A percentile compares a stretch with the other conserved stretches of the same genome.
phyloP scores from a whole-genome alignment of 2,113 vertebrate species.

The Turdus rufiventris region DNA sequence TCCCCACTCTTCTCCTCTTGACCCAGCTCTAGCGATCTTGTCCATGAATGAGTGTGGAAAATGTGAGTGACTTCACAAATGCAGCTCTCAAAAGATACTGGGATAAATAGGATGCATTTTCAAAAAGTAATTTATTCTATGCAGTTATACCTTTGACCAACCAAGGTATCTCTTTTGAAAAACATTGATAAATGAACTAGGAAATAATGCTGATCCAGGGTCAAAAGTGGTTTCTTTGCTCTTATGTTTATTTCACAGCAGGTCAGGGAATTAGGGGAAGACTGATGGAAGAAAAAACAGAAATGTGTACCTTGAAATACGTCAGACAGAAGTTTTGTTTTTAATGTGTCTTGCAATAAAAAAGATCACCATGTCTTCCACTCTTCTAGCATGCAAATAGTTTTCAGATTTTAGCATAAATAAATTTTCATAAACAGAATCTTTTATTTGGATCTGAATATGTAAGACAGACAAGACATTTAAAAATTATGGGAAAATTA shows the following conservation, averaged over 20 bases:
- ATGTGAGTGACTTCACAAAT: neutral
- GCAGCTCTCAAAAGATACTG: neutral
- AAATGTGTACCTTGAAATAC: neutral
- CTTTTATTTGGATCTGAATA: slow-evolving; percentile 13
- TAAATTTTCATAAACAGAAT: neutral
- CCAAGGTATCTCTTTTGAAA: neutral
- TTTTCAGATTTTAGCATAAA: neutral
- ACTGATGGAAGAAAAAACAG: neutral
- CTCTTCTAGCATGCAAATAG: neutral
- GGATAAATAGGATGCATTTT: neutral
- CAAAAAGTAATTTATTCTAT: neutral
- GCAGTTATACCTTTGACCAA: neutral
- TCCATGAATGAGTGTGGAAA: neutral
- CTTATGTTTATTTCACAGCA: neutral
- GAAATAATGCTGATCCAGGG: neutral
- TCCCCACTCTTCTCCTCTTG: neutral
- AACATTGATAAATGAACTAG: neutral
- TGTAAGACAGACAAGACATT: slow-evolving; percentile 15
- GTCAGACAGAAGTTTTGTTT: neutral
- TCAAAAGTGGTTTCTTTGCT: neutral
- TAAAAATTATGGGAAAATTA: slow-evolving; percentile 3
- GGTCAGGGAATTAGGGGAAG: neutral
- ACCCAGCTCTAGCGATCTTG: neutral
- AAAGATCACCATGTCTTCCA: neutral
- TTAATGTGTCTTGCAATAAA: neutral